phyloP scores from a whole-genome alignment of 1,140 invertebrate species.

The Acromyrmex charruanus region DNA sequence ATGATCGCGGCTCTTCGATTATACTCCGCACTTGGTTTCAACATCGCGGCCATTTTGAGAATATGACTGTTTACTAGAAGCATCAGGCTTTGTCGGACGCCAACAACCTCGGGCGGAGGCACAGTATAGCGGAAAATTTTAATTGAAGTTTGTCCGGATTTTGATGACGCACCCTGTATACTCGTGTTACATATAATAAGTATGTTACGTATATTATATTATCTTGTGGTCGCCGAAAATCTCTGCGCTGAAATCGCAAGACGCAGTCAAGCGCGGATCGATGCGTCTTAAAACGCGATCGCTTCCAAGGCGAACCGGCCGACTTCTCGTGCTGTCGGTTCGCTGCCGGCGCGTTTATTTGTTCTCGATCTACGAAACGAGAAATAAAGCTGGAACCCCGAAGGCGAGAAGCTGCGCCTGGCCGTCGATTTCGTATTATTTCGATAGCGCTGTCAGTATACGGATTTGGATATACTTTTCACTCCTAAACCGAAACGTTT shows the following conservation, averaged over 20 bases:
- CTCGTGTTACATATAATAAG: neutral
- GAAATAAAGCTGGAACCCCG: slow-evolving; percentile 30
- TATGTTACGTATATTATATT: neutral
- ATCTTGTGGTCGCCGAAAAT: neutral
- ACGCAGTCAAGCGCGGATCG: slow-evolving; percentile 13
- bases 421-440: slow-evolving; percentile 24
- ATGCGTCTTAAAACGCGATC: slow-evolving; percentile 46
- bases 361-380: slow-evolving; percentile 50
- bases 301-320: slow-evolving; percentile 55
- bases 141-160: too few species aligned
- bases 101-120: too few species aligned
- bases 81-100: too few species aligned
- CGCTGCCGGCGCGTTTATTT: slow-evolving; percentile 51
- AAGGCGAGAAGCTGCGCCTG: slow-evolving; percentile 28
- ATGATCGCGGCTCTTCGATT: too few species aligned
- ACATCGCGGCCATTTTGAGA: too few species aligned
- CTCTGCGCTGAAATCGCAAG: slow-evolving; percentile 17
- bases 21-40: too few species aligned
- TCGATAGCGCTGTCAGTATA: slow-evolving; percentile 12
- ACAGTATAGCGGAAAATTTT: too few species aligned
- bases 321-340: slow-evolving; percentile 30
- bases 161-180: too few species aligned
- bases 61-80: too few species aligned
- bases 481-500: neutral
- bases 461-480: neutral